Base-by-base conservation (phyloP, 23 tunicate species). In the Halocynthia roretzi region DNA sequence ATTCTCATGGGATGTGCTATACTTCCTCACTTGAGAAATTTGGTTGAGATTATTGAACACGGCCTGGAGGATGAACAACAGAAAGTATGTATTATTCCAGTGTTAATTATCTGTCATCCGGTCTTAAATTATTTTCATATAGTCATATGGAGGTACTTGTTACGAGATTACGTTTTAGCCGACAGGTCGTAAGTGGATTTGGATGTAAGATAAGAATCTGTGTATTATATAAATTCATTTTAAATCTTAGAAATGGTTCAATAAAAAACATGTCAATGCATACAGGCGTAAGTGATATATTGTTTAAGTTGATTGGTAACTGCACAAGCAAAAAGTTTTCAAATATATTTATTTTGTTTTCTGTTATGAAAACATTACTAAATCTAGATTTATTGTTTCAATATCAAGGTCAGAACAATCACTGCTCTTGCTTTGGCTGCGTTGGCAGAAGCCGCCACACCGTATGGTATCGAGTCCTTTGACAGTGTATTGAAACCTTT, bases 1-100 rank as follows among this genome's bases (percentile, higher is more conserved):
- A 95, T 95, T 70, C 68, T 91, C 58, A 95, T 95, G 99, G 99
- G 99, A n/a, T 95, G 99, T 73, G 99, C 96, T 7, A 95, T 95
- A 54, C 84, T 95, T 23, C 99, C 99, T 6, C 99, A 95, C 85
- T 75, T 95, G 73, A 95, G 86, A 73, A 88, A 85, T 58, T 77
- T 95, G 56, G 99, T 95, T 14, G 99, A 95, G 82, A 95, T 93
- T 20, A 95, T 95, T 15, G 99, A 95, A 72, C 86, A 87, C 55
- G 99, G 99, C 0, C 72, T 95, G 82, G 99, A 95, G 75, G 99
- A 95, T 55, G 99, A 95, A 68, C 99, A 95, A 63, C 99, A 95
- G 60, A 95, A 95, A 71, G 97, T 85, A 55, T 52, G 85, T 14
- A 0, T 49, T 68, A 1, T 68, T n/a, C 14, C 20, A 11, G 14